Base-by-base conservation (phyloP, 2,888 invertebrate genomes). In the Drosophila recens region DNA sequence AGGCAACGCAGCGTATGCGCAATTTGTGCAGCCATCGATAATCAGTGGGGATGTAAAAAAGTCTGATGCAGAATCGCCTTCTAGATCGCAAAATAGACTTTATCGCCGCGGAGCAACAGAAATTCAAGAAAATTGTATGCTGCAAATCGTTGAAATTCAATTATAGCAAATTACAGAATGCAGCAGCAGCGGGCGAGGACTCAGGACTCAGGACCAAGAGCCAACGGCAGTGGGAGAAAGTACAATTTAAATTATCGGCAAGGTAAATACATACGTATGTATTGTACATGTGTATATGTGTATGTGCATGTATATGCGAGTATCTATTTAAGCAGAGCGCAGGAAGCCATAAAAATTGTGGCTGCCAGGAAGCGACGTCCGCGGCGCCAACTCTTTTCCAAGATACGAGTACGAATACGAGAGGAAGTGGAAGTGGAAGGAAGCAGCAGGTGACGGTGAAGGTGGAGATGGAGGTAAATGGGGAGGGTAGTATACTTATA, bases 321-420 rank as follows among this genome's bases (percentile, higher is more conserved):
- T 72, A 87, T 82, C 72, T 85, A 67, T 85, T 85, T 82, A 64
- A 82, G 56, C 65, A 56, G 42, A 30, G 72, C 57, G 23, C 87
- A 83, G 87, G 84, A 85, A 85, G 69, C 87, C 79, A 86, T 85
- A 79, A 85, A 85, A 88, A 73, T 77, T 70, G 70, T 72, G 69
- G 73, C 69, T 72, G 65, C 56, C 87, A 82, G 79, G 84, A 88
- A 79, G 79, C 76, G 54, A 43, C 20, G 62, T 62, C 69, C 72
- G 59, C 72, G 67, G 62, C 82, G 58, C 42, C 67, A 59, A 58
- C 75, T 72, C 13, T 74, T 72, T 58, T 48, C 61, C 54, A 48
- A 75, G 75, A 85, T 88, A 70, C 57, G n/a, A n/a, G n/a, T n/a
- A n/a, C n/a, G 73, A 57, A 30, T 40, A 40, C 23, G 63, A 15